These are phyloP conservation scores for Pollenia amentaria DNA, from an alignment of 2,888 invertebrate genomes.

Conservation along the genomic window DNA sequence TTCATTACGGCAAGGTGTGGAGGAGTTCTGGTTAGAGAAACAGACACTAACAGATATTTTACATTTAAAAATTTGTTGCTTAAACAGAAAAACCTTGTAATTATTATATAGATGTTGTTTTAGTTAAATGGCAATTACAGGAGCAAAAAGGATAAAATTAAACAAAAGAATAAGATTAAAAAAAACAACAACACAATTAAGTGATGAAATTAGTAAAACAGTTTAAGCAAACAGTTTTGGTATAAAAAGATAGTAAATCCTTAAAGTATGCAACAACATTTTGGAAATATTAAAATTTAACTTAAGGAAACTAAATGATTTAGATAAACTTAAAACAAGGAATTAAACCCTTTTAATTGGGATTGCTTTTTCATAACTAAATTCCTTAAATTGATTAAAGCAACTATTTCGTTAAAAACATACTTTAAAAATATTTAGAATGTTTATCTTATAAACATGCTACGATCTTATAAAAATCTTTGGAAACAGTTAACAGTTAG, in stretches of 20 bases:
- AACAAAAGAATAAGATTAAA: slow-evolving; percentile 4
- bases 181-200: slow-evolving; percentile 54
- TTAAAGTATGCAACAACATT: neutral
- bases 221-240: slow-evolving; percentile 32
- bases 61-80: slow-evolving; percentile 53
- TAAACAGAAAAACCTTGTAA: slow-evolving; percentile 58
- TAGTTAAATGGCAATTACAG: slow-evolving; percentile 63
- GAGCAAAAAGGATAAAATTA: slow-evolving; percentile 18
- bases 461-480: no score
- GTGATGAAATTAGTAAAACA: slow-evolving; percentile 66
- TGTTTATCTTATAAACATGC: no score
- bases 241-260: neutral
- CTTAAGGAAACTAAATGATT: neutral
- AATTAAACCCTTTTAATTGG: no score
- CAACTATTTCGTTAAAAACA: no score
- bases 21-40: neutral
- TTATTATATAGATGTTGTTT: slow-evolving; percentile 74
- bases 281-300: neutral
- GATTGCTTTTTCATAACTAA: no score
- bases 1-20: neutral
- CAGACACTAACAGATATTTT: slow-evolving; percentile 43
- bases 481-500: no score
- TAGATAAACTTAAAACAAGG: no score
- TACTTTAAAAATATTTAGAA: no score
- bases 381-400: no score